A percentile compares a stretch with the other conserved stretches of the same genome.
phyloP scores from a whole-genome alignment of 2,113 vertebrate genomes.

The Athene noctua region DNA sequence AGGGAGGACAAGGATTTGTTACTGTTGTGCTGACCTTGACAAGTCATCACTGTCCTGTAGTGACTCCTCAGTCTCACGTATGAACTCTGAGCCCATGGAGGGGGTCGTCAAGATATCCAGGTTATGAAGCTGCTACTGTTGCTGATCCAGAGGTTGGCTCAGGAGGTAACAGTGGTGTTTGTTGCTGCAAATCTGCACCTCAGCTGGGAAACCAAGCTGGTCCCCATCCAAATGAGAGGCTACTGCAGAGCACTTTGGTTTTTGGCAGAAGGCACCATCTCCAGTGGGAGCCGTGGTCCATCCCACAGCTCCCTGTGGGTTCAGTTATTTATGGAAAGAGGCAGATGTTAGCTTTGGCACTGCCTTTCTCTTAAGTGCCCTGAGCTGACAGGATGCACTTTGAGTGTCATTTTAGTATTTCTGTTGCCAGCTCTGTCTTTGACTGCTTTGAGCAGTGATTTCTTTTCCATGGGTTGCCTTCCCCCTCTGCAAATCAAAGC shows the following conservation, averaged over 20 bases:
- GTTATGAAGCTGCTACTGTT: background rate
- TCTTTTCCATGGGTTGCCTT: background rate
- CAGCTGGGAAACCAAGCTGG: background rate
- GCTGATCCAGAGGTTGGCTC: background rate
- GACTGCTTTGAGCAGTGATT: background rate
- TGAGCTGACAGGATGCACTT: background rate
- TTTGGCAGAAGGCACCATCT: background rate
- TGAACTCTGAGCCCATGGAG: background rate
- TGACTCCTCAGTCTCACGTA: background rate
- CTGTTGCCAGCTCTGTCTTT: background rate
- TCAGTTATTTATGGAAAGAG: background rate
- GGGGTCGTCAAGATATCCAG: background rate
- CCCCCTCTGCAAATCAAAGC: background rate
- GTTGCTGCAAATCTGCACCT: background rate
- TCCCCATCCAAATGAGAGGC: background rate
- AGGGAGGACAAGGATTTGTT: constrained; percentile 14
- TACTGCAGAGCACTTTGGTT: background rate
- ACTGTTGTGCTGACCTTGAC: constrained; percentile 51
- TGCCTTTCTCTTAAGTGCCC: background rate
- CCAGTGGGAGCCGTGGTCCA: background rate
- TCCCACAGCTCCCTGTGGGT: background rate
- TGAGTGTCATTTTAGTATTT: background rate
- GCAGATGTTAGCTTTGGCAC: background rate
- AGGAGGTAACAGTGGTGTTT: background rate
- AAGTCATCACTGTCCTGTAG: background rate